A percentile compares a stretch with the other conserved stretches of the same genome.
Evolutionary conservation across 2,113 vertebrate genomes (phyloP).

Genomic region (Notarius lentiginosus): DNA sequence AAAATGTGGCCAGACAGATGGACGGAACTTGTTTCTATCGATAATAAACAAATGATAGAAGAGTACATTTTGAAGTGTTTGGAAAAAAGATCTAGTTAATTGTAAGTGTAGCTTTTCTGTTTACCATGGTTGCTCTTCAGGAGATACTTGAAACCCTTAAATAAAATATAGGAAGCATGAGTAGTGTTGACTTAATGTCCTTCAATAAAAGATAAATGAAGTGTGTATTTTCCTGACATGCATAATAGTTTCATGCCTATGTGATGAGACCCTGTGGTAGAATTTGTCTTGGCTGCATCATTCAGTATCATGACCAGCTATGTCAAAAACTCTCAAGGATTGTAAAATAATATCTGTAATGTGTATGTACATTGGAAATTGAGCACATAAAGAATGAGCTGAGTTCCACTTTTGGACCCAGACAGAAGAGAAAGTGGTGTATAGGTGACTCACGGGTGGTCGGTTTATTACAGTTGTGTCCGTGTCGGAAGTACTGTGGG

Average conservation of each 20-base stretch:
- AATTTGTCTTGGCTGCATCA: neutral
- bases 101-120: neutral
- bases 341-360: neutral
- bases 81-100: neutral
- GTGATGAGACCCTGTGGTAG: neutral
- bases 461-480: constrained; percentile 96
- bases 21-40: too few relatives aligned
- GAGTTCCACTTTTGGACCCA: neutral
- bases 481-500: constrained; percentile 94
- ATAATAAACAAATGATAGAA: neutral
- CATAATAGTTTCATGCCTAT: neutral
- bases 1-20: too few relatives aligned
- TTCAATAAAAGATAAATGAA: neutral
- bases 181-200: neutral
- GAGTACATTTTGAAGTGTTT: neutral
- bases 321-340: neutral
- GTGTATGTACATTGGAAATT: neutral
- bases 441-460: constrained; percentile 85
- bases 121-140: neutral
- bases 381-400: neutral
- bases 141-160: neutral
- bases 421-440: neutral
- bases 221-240: neutral
- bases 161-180: neutral
- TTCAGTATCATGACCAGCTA: neutral